Base-by-base conservation (phyloP, 2,888 invertebrate species). In the Branchipolynoe longqiensis region DNA sequence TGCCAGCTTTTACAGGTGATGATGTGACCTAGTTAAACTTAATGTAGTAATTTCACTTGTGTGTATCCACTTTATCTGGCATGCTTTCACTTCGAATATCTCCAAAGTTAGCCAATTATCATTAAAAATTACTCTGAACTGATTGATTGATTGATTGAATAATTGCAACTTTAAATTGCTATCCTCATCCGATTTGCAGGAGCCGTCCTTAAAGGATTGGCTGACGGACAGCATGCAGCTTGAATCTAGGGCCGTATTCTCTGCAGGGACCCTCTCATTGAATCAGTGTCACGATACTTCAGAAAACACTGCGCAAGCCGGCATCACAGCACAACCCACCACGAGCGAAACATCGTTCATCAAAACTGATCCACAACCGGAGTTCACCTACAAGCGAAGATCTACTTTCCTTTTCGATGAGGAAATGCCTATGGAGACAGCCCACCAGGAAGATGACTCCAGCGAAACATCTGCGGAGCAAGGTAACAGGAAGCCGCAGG, bases 141-240 rank as follows among this genome's bases (percentile, higher is more conserved):
- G n/a, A n/a, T n/a, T n/a, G n/a, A n/a, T n/a, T n/a, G n/a, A n/a
- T n/a, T n/a, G n/a, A n/a, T n/a, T n/a, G n/a, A n/a, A n/a, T n/a
- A n/a, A n/a, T n/a, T n/a, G n/a, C n/a, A n/a, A n/a, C n/a, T n/a
- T n/a, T n/a, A n/a, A n/a, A n/a, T n/a, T n/a, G n/a, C n/a, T n/a
- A n/a, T n/a, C n/a, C n/a, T n/a, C n/a, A n/a, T n/a, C n/a, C n/a
- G n/a, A n/a, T 48, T 14, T 69, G 1, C 69, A 69, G 69, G 25
- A 36, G 6, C 69, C 69, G 38, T 69, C 36, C 38, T 25, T 69
- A 38, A 31, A 38, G 36, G 69, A 69, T n/a, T 69, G 69, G 69
- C n/a, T 69, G n/a, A 69, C 69, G 1, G n/a, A 33, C 69, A 69
- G 69, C n/a, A 69, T 69, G 69, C 69, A 69, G 38, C 69, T 69